phyloP scores from a whole-genome alignment of 2,888 invertebrate species.

The Petrolisthes cinctipes region DNA sequence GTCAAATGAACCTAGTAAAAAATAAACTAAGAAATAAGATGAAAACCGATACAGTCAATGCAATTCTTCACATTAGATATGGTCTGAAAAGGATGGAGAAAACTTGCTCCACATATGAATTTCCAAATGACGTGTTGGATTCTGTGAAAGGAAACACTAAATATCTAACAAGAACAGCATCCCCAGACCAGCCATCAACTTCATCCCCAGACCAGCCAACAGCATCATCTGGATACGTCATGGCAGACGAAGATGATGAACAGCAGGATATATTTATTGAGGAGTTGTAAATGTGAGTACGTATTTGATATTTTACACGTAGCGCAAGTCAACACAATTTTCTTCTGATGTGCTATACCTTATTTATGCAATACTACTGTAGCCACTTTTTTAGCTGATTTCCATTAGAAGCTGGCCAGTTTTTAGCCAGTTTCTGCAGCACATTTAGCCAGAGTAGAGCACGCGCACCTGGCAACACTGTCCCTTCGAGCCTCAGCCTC shows the following conservation, averaged over 20 bases:
- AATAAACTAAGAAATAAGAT: constrained; percentile 31
- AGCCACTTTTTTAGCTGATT: too few species aligned
- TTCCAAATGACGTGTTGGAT: constrained; percentile 22
- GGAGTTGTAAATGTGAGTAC: not conserved
- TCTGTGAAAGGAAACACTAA: constrained; percentile 22
- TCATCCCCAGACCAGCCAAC: constrained; percentile 5
- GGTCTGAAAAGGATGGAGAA: constrained; percentile 22
- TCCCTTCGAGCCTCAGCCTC: too few species aligned
- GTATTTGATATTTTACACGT: not conserved
- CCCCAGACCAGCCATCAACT: not conserved
- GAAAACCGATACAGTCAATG: constrained; percentile 27
- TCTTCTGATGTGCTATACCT: not conserved
- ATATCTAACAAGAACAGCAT: constrained; percentile 14
- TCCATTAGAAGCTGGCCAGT: too few species aligned
- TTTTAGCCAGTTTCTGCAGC: too few species aligned
- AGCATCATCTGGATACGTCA: constrained; percentile 11
- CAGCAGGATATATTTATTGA: constrained; percentile 1
- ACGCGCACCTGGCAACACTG: too few species aligned
- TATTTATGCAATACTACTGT: too few species aligned
- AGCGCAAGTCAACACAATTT: not conserved
- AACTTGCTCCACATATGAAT: constrained; percentile 39
- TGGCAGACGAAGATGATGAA: not conserved
- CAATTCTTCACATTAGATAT: constrained; percentile 32
- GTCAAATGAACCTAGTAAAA: constrained; percentile 35
- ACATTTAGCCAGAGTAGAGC: too few species aligned